phyloP scores from a whole-genome alignment of 2,888 invertebrate species.

The Ceriagrion tenellum region DNA sequence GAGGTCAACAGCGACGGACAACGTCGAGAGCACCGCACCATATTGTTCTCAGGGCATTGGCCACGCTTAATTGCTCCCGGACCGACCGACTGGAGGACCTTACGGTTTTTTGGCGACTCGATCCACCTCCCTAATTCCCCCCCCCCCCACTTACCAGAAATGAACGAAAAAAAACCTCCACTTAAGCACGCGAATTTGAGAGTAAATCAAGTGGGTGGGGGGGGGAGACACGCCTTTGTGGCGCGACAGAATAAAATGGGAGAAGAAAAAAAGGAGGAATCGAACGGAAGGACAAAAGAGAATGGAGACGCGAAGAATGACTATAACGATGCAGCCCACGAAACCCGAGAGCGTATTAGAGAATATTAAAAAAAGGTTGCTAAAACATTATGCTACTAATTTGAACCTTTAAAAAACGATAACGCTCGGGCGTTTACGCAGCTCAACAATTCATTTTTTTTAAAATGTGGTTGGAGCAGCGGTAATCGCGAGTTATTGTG shows the following conservation, averaged over 20 bases:
- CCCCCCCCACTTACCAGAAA: too few species aligned
- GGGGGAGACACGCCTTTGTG: not conserved
- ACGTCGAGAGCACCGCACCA: not conserved
- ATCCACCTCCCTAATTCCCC: too few species aligned
- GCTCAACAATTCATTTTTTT: too few species aligned
- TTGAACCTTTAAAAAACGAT: too few species aligned
- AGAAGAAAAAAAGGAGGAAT: not conserved
- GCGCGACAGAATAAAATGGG: not conserved
- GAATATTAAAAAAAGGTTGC: too few species aligned
- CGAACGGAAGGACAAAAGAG: not conserved
- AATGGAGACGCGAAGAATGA: not conserved
- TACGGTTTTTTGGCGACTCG: not conserved
- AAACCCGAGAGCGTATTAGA: too few species aligned
- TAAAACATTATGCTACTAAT: too few species aligned
- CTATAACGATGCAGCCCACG: too few species aligned
- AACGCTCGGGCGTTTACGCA: too few species aligned
- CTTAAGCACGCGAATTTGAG: not conserved
- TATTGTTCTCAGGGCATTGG: not conserved
- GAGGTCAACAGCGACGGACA: constrained; percentile 13
- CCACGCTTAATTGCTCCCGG: not conserved
- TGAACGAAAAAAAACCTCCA: too few species aligned
- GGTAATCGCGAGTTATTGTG: too few species aligned
- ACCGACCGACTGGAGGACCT: not conserved
- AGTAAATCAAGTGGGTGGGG: not conserved
- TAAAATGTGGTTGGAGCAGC: too few species aligned